phyloP scores from a whole-genome alignment of 2,797 vertebrate genomes.

The Pelodytes ibericus region DNA sequence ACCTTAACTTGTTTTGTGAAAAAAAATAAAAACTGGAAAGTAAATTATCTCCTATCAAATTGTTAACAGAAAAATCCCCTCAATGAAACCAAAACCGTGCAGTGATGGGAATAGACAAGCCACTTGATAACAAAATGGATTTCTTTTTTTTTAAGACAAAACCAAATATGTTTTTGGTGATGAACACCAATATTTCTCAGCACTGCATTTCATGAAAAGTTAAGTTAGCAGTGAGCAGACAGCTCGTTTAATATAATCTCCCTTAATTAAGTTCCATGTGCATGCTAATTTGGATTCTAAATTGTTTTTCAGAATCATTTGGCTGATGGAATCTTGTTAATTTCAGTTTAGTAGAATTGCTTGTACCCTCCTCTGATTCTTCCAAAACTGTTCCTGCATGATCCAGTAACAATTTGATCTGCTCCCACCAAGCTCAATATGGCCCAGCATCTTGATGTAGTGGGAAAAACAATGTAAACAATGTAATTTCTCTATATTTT shows the following conservation, averaged over 20 bases:
- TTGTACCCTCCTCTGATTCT: neutral
- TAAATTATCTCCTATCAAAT: neutral
- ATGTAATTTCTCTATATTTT: too few species aligned
- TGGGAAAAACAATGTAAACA: too few species aligned
- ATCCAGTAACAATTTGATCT: neutral
- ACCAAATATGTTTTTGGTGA: neutral
- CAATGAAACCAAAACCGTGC: neutral
- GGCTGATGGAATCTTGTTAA: neutral
- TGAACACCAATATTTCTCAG: neutral
- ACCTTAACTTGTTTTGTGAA: neutral
- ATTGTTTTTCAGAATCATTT: conserved; percentile 6
- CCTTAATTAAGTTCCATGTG: conserved; percentile 2
- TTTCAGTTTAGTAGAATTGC: neutral
- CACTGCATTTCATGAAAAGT: neutral
- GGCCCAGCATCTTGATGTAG: too few species aligned
- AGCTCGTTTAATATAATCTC: neutral
- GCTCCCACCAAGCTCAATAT: too few species aligned
- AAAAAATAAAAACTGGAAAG: neutral
- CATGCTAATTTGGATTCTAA: conserved; percentile 12
- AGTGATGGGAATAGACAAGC: neutral
- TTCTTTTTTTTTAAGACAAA: neutral
- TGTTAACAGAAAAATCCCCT: neutral
- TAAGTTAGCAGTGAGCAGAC: neutral
- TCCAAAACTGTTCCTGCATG: neutral
- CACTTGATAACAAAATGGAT: neutral